Evolutionary conservation across 2,797 vertebrate genomes (phyloP).

Genomic region (Nannoperca australis): DNA sequence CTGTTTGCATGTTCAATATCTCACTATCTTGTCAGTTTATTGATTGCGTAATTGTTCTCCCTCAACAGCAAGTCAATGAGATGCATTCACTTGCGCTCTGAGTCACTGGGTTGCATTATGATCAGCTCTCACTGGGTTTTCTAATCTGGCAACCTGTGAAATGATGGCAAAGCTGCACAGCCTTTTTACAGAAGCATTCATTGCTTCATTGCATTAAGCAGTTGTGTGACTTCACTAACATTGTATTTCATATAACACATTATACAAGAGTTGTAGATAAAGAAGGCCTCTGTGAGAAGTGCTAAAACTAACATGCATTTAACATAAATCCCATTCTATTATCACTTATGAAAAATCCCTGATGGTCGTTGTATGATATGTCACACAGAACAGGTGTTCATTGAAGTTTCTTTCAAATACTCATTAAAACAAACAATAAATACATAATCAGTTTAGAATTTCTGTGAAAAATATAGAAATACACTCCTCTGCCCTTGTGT

Average conservation of each 20-base stretch:
- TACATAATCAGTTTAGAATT: not conserved
- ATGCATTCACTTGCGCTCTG: conserved; percentile 17
- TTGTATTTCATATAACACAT: not conserved
- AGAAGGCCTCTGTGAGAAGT: not conserved
- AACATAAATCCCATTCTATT: not conserved
- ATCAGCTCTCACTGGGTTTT: conserved; percentile 29
- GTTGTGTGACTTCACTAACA: not conserved
- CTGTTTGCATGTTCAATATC: conserved; percentile 47
- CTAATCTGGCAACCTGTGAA: conserved; percentile 11
- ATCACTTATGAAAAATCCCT: not conserved
- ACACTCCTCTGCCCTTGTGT: not conserved
- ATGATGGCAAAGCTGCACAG: conserved; percentile 1
- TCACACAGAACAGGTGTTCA: not conserved
- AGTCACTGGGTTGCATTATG: conserved; percentile 9
- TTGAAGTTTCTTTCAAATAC: not conserved
- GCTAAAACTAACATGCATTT: not conserved
- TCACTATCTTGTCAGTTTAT: conserved; percentile 54
- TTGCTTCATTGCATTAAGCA: not conserved
- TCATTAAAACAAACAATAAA: conserved; percentile 4
- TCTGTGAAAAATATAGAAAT: not conserved
- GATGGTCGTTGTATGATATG: no score
- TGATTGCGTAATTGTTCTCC: conserved; percentile 56
- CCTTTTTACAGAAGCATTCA: not conserved
- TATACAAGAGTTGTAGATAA: not conserved
- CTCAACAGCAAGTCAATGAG: conserved; percentile 46